Conservation (phyloP, 2,113 vertebrate species). For the Puntigrus tetrazona region DNA sequence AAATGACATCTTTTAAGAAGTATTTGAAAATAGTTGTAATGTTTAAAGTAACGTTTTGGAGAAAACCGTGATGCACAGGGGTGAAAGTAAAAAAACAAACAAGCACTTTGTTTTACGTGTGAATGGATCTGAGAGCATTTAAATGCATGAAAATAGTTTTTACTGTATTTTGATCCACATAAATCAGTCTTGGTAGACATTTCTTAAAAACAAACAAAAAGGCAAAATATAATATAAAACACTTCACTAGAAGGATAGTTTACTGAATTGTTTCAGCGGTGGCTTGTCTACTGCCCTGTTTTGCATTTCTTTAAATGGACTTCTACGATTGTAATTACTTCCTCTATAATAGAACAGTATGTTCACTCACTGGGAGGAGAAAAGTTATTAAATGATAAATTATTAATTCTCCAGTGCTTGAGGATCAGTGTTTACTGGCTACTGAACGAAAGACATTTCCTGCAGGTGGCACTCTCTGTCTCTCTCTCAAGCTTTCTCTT, state of each 20-base stretch:
- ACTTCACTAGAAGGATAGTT: neutral
- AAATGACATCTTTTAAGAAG: too few species aligned
- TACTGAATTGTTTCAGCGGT: neutral
- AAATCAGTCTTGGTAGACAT: neutral
- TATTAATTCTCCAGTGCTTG: neutral
- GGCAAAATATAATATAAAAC: neutral
- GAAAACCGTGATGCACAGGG: too few species aligned
- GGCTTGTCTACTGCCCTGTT: neutral
- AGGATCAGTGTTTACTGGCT: slow-evolving; percentile 1
- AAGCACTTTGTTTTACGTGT: too few species aligned
- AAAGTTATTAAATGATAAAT: neutral
- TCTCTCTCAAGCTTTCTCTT: neutral
- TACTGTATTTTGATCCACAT: neutral
- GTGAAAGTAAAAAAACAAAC: too few species aligned
- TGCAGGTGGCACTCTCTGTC: neutral
- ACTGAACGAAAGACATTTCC: neutral
- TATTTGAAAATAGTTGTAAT: too few species aligned
- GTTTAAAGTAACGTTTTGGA: too few species aligned
- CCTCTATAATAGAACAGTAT: neutral
- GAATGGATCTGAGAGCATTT: too few species aligned
- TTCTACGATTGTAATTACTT: neutral
- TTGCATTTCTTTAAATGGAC: neutral
- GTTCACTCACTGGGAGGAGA: neutral
- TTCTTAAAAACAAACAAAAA: neutral
- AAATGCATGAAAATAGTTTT: neutral